Evolutionary conservation across 2,797 vertebrate species (phyloP).

Genomic region (Apodemus agrarius): DNA sequence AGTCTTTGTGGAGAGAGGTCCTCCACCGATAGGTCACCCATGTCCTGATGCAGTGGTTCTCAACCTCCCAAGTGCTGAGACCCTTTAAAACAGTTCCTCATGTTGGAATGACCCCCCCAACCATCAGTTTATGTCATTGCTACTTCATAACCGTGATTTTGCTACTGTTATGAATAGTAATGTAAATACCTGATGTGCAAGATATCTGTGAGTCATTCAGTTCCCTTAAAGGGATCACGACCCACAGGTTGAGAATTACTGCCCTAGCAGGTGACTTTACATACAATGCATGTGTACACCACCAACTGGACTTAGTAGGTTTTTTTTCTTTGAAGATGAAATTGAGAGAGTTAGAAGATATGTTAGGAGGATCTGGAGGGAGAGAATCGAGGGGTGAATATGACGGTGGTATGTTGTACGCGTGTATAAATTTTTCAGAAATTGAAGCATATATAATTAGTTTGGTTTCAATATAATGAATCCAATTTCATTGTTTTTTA

Average conservation of each 20-base stretch:
- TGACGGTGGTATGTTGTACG: not conserved
- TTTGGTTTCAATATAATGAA: not conserved
- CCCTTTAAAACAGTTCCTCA: not conserved
- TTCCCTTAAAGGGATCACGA: not conserved
- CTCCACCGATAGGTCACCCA: not conserved
- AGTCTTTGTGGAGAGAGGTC: not conserved
- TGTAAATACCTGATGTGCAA: not conserved
- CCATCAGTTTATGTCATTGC: too few relatives aligned
- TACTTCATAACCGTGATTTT: not conserved
- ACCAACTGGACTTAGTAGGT: not conserved
- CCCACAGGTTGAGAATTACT: not conserved
- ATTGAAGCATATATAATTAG: not conserved
- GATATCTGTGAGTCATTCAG: not conserved
- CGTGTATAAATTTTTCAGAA: not conserved
- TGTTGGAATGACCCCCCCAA: not conserved
- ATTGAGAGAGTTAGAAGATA: not conserved
- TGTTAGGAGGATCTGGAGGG: not conserved
- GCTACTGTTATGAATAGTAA: too few relatives aligned
- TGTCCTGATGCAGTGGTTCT: not conserved
- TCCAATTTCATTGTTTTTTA: not conserved
- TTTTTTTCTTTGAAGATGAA: not conserved
- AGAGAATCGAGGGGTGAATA: not conserved
- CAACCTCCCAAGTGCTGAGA: too few relatives aligned
- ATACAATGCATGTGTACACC: not conserved
- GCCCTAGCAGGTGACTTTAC: not conserved